Percentiles rank a stretch among this genome's conserved stretches.
Evolutionary conservation across 2,113 vertebrate genomes (phyloP).

Genomic region (Gobio gobio): DNA sequence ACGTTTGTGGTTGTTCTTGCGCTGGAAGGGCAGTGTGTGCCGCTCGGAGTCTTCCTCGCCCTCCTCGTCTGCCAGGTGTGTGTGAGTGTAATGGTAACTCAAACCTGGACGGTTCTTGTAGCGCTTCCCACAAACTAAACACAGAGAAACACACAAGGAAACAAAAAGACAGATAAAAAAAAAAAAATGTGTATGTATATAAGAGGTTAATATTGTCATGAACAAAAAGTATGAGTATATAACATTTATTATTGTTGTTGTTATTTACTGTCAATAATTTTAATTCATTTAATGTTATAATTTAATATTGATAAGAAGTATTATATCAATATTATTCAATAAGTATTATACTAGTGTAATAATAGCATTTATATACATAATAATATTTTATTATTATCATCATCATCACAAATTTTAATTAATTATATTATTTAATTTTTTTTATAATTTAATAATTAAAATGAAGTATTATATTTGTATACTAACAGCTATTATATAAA

Average conservation of each 20-base stretch:
- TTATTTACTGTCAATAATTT: not conserved
- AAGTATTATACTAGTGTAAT: not conserved
- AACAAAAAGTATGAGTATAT: not conserved
- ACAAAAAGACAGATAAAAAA: not conserved
- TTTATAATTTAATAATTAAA: not conserved
- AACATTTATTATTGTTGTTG: not conserved
- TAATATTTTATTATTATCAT: too few species aligned
- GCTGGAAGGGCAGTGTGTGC: constrained; percentile 90
- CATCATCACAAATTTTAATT: too few species aligned
- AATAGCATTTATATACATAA: not conserved
- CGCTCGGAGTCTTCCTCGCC: constrained; percentile 89
- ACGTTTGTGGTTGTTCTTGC: constrained; percentile 97
- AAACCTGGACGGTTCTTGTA: constrained; percentile 94
- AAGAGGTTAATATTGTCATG: not conserved
- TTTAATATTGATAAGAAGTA: not conserved
- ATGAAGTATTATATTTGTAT: not conserved
- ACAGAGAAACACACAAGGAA: constrained; percentile 51
- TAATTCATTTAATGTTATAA: not conserved
- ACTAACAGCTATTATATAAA: not conserved
- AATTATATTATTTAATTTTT: not conserved
- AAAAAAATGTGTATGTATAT: not conserved
- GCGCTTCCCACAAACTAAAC: constrained; percentile 89
- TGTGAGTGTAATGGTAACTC: constrained; percentile 96
- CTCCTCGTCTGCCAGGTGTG: constrained; percentile 93
- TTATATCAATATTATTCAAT: too few species aligned